Evolutionary conservation across 2,888 invertebrate genomes (phyloP).

Genomic region (Cerastoderma edule): DNA sequence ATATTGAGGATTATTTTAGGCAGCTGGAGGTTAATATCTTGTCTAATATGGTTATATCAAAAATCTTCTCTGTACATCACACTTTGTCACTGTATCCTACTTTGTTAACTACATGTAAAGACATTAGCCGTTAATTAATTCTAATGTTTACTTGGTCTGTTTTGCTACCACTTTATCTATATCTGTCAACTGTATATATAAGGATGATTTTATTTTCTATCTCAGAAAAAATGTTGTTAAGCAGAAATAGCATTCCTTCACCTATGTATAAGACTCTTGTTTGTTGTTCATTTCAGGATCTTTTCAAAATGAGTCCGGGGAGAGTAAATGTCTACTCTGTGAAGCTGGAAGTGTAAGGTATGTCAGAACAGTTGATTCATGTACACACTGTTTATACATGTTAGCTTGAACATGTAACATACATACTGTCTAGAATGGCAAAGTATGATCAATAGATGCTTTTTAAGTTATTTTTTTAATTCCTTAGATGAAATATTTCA

Average conservation of each 20-base stretch:
- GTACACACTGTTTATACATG: not conserved
- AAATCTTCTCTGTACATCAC: no score
- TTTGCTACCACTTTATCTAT: not conserved
- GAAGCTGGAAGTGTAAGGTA: slow-evolving; percentile 23
- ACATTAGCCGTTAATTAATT: not conserved
- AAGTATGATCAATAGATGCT: not conserved
- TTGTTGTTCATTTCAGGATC: slow-evolving; percentile 8
- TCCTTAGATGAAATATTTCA: not conserved
- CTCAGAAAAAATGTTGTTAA: not conserved
- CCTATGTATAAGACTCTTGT: not conserved
- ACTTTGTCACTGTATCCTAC: no score
- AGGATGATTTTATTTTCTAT: not conserved
- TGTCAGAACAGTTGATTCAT: not conserved
- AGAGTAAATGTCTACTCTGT: slow-evolving; percentile 20
- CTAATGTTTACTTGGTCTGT: not conserved
- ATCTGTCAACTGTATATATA: not conserved
- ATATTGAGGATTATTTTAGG: no score
- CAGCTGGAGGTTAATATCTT: no score
- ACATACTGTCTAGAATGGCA: not conserved
- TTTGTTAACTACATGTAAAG: not conserved
- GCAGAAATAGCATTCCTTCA: no score
- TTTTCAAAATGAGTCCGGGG: slow-evolving; percentile 28
- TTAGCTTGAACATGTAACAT: no score
- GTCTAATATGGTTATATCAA: no score
- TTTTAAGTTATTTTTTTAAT: not conserved